A percentile compares a stretch with the other conserved stretches of the same genome.
phyloP scores from a whole-genome alignment of 2,797 vertebrate genomes.

The Craterocephalus amniculus region DNA sequence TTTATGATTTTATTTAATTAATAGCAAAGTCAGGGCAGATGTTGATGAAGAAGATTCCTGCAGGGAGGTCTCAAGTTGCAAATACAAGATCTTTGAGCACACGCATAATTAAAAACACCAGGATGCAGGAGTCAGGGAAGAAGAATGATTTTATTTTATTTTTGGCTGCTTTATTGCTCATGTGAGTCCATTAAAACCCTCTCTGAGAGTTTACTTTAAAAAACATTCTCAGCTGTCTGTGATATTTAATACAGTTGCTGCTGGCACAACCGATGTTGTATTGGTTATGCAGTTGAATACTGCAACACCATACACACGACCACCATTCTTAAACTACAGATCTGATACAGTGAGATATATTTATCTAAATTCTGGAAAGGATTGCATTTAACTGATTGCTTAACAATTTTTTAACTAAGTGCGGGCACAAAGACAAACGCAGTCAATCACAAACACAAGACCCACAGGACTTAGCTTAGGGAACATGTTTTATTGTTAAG shows the following conservation, averaged over 20 bases:
- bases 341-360: neutral
- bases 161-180: constrained; percentile 43
- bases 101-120: constrained; percentile 68
- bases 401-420: neutral
- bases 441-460: constrained; percentile 17
- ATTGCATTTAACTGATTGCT: constrained; percentile 5
- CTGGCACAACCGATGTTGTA: constrained; percentile 15
- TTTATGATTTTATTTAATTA: constrained; percentile 68
- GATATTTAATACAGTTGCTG: constrained; percentile 22
- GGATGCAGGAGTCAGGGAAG: constrained; percentile 49
- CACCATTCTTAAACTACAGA: constrained; percentile 11
- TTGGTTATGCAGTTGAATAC: neutral
- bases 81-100: constrained; percentile 57
- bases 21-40: constrained; percentile 61
- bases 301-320: neutral
- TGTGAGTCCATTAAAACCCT: constrained; percentile 38
- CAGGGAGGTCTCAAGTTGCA: constrained; percentile 44
- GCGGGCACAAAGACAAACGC: neutral
- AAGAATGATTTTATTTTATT: constrained; percentile 45
- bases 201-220: constrained; percentile 16
- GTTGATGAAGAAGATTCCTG: constrained; percentile 66
- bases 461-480: constrained; percentile 8
- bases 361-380: constrained; percentile 2
- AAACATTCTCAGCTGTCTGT: constrained; percentile 17
- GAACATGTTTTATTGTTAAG: constrained; percentile 7